Conservation (phyloP, 1,140 invertebrate species). For the Danaus plexippus region DNA sequence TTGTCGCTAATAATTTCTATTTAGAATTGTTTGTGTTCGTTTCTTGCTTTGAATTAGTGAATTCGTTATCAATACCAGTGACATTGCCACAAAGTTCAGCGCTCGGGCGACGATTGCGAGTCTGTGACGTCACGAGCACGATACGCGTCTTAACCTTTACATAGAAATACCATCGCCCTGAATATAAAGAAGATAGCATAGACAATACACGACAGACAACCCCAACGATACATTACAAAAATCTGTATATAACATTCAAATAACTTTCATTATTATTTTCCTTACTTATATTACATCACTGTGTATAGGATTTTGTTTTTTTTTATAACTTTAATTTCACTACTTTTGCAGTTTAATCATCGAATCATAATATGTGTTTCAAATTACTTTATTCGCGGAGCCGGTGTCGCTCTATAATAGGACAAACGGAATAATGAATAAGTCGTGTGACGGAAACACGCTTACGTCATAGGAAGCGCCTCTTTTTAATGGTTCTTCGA, state of each 20-base stretch:
- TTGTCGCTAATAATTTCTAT: no score
- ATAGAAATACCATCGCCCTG: constrained; percentile 13
- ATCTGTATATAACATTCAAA: neutral
- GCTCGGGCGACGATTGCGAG: constrained; percentile 25
- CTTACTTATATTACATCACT: constrained; percentile 1
- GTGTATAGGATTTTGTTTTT: neutral
- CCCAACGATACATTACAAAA: neutral
- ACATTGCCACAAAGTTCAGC: constrained; percentile 57
- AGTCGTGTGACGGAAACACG: constrained; percentile 31
- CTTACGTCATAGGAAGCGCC: constrained; percentile 53
- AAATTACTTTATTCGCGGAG: constrained; percentile 29
- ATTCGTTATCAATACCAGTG: constrained; percentile 55
- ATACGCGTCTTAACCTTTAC: constrained; percentile 42
- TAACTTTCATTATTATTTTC: neutral
- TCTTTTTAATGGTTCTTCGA: constrained; percentile 35
- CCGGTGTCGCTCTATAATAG: constrained; percentile 10
- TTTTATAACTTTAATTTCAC: neutral
- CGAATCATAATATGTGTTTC: constrained; percentile 12
- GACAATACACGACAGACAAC: constrained; percentile 11
- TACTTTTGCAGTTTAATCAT: neutral
- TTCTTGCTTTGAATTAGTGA: constrained; percentile 16
- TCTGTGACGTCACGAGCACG: constrained; percentile 49
- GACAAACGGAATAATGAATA: constrained; percentile 23
- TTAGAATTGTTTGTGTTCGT: neutral
- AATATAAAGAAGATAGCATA: constrained; percentile 8